Evolutionary conservation across 2,888 invertebrate genomes (phyloP).

Genomic region (Metellina segmentata): DNA sequence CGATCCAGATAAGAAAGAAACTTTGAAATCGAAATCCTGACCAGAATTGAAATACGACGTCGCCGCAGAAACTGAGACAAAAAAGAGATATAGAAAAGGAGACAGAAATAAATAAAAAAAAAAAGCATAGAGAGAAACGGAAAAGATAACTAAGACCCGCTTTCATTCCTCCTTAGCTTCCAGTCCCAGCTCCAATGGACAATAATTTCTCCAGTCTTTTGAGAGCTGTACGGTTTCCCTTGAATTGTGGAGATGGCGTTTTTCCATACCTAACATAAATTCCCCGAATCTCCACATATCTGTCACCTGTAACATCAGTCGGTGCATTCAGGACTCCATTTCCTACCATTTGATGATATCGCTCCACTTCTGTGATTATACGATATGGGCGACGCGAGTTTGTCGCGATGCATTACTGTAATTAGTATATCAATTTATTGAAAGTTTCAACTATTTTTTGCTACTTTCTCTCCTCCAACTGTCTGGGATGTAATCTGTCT

Average conservation of each 20-base stretch:
- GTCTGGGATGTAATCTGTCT: background rate
- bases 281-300: slow-evolving; percentile 59
- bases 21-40: slow-evolving; percentile 75
- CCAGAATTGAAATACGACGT: slow-evolving; percentile 76
- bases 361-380: slow-evolving; percentile 47
- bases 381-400: slow-evolving; percentile 23
- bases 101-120: slow-evolving; percentile 12
- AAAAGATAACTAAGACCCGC: slow-evolving; percentile 70
- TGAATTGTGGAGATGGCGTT: slow-evolving; percentile 69
- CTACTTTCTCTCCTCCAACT: background rate
- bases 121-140: slow-evolving; percentile 25
- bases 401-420: slow-evolving; percentile 47
- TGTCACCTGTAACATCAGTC: slow-evolving; percentile 69
- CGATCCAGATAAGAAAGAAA: slow-evolving; percentile 67
- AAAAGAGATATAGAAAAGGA: slow-evolving; percentile 46
- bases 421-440: slow-evolving; percentile 54
- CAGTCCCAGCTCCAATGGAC: slow-evolving; percentile 36
- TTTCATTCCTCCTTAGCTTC: slow-evolving; percentile 55
- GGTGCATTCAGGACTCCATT: slow-evolving; percentile 68
- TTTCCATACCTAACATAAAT: slow-evolving; percentile 69
- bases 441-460: background rate
- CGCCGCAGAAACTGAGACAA: slow-evolving; percentile 71
- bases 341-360: slow-evolving; percentile 63
- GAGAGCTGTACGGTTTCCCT: slow-evolving; percentile 57
- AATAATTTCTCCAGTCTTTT: slow-evolving; percentile 67